A percentile compares a stretch with the other conserved stretches of the same genome.
Conservation (phyloP, 2,113 vertebrate genomes). For the Cochlearius cochlearius region DNA sequence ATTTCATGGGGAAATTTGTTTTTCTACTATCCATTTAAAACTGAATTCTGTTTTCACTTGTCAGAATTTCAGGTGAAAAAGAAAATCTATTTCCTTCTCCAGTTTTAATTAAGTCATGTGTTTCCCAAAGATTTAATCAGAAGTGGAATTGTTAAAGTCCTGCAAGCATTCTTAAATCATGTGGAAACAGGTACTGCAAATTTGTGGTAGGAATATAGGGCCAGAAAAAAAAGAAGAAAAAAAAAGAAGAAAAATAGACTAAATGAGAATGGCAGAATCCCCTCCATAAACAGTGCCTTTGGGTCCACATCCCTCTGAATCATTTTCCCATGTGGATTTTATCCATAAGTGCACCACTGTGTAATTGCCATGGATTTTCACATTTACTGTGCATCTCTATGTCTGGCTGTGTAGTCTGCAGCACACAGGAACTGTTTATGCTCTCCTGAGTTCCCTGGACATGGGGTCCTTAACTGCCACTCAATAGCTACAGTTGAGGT, state of each 20-base stretch:
- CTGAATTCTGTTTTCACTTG: background rate
- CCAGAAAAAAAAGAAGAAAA: background rate
- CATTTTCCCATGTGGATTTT: background rate
- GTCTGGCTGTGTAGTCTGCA: background rate
- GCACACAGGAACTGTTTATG: background rate
- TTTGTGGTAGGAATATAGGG: background rate
- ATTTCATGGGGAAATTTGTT: background rate
- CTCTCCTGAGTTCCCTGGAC: background rate
- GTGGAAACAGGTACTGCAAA: background rate
- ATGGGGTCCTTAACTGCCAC: background rate
- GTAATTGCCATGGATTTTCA: background rate
- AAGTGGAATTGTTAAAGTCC: background rate
- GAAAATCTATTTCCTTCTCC: background rate
- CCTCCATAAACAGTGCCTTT: background rate
- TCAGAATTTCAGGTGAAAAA: background rate
- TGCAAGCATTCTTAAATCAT: background rate
- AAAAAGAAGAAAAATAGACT: background rate
- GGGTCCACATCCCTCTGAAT: background rate
- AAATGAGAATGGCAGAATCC: background rate
- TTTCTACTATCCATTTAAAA: background rate
- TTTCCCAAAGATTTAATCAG: background rate
- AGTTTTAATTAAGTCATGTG: background rate
- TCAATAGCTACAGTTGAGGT: background rate
- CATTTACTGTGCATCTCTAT: background rate
- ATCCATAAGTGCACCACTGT: background rate